A percentile compares a stretch with the other conserved stretches of the same genome.
These are phyloP conservation scores for Steromphala cineraria DNA, from an alignment of 2,888 invertebrate species.

Conservation along the genomic window DNA sequence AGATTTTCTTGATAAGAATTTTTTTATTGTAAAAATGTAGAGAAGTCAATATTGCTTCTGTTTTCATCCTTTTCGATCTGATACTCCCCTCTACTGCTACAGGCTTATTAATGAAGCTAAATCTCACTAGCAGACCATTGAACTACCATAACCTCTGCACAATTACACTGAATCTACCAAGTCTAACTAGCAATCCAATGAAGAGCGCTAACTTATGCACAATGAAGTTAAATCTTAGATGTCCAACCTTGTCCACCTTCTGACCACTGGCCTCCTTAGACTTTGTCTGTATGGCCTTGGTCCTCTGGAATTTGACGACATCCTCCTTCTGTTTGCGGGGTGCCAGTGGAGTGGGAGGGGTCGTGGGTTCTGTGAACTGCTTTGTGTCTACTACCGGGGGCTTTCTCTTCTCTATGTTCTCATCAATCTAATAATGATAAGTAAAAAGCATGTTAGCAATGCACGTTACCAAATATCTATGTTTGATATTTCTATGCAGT, in stretches of 20 bases:
- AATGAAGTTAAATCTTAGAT: not conserved
- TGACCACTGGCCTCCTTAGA: not conserved
- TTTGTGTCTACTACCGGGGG: conserved; percentile 55
- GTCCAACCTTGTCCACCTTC: not conserved
- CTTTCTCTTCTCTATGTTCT: conserved; percentile 31
- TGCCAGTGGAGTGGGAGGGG: conserved; percentile 52
- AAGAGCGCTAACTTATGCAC: not conserved
- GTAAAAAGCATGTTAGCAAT: not conserved
- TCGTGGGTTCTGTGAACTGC: conserved; percentile 37
- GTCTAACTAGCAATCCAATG: too few species aligned
- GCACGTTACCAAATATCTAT: conserved; percentile 29
- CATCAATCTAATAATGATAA: not conserved
- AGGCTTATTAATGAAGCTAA: too few species aligned
- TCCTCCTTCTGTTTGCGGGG: conserved; percentile 48
- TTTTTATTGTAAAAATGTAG: too few species aligned
- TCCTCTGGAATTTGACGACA: conserved; percentile 15
- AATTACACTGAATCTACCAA: too few species aligned
- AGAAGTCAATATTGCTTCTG: too few species aligned
- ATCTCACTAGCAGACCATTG: too few species aligned
- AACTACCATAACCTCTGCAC: too few species aligned
- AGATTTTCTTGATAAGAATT: too few species aligned
- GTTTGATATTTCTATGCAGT: not conserved
- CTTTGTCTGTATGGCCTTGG: not conserved
- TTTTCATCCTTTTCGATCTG: too few species aligned
- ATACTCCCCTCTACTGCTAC: too few species aligned